phyloP scores from a whole-genome alignment of 1,140 invertebrate genomes.

The Mizuhopecten yessoensis region DNA sequence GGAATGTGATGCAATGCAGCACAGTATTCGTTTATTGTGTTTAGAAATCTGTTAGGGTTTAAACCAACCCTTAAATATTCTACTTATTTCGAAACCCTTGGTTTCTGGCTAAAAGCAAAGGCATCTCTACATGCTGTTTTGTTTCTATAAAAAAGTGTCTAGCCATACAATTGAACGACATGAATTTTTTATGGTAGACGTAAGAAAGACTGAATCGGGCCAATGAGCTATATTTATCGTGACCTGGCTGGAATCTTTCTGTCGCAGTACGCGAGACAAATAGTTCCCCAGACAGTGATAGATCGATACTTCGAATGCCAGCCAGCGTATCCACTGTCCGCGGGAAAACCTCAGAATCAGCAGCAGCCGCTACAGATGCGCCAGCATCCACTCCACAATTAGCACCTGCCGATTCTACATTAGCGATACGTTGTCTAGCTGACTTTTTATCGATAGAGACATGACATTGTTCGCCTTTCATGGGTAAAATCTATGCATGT shows the following conservation, averaged over 20 bases:
- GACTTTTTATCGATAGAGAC: too few relatives aligned
- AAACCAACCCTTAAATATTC: too few relatives aligned
- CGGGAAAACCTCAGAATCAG: constrained; percentile 5
- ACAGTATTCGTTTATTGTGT: too few relatives aligned
- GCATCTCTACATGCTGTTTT: too few relatives aligned
- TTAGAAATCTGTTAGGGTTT: too few relatives aligned
- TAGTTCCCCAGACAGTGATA: constrained; percentile 12
- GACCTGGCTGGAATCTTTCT: constrained; percentile 1
- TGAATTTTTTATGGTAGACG: not conserved
- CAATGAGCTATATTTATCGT: constrained; percentile 16
- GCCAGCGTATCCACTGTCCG: not conserved
- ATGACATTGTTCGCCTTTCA: too few relatives aligned
- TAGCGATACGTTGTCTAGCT: not conserved
- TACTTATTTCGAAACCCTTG: too few relatives aligned
- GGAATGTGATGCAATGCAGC: too few relatives aligned
- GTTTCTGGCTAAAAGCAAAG: too few relatives aligned
- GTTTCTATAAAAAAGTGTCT: not conserved
- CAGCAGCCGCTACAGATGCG: not conserved
- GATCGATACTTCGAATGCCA: not conserved
- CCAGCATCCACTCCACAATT: not conserved
- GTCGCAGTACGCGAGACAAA: constrained; percentile 4
- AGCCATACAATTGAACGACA: not conserved
- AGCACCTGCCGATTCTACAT: not conserved
- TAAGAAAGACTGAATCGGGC: not conserved
- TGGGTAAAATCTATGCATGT: too few relatives aligned